These are phyloP conservation scores for Eciton burchellii DNA, from an alignment of 1,140 invertebrate genomes.

Conservation along the genomic window DNA sequence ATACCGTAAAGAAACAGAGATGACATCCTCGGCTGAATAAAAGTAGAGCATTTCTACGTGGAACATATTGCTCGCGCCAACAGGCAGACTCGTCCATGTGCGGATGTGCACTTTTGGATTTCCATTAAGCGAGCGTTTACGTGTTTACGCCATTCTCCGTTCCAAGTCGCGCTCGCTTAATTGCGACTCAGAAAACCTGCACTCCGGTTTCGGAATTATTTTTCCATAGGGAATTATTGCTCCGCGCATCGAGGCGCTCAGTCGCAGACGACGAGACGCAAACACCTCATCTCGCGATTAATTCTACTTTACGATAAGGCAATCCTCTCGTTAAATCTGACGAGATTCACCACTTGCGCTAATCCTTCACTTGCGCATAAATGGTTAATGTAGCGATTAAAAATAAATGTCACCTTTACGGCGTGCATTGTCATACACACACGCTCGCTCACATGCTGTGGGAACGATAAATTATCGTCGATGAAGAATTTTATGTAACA, in stretches of 20 bases:
- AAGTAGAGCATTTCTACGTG: conserved; percentile 30
- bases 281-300: conserved; percentile 37
- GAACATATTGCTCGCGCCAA: too few species aligned
- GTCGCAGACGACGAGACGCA: conserved; percentile 36
- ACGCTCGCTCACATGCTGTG: background rate
- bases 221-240: background rate
- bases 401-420: conserved; percentile 58
- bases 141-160: too few species aligned
- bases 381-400: conserved; percentile 46
- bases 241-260: conserved; percentile 18
- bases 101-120: background rate
- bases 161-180: too few species aligned
- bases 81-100: too few species aligned
- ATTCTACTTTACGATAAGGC: conserved; percentile 53
- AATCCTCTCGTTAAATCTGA: conserved; percentile 13
- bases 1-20: conserved; percentile 45
- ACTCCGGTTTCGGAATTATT: background rate
- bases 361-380: conserved; percentile 53
- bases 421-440: background rate
- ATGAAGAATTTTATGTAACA: conserved; percentile 43
- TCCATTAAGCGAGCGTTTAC: too few species aligned
- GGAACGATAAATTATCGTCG: conserved; percentile 37
- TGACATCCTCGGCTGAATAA: conserved; percentile 45
- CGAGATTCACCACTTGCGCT: conserved; percentile 40
- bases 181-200: background rate